Percentiles rank a stretch among this genome's conserved stretches.
These are phyloP conservation scores for Drosophila quadrilineata DNA, from an alignment of 1,140 invertebrate genomes.

Conservation along the genomic window DNA sequence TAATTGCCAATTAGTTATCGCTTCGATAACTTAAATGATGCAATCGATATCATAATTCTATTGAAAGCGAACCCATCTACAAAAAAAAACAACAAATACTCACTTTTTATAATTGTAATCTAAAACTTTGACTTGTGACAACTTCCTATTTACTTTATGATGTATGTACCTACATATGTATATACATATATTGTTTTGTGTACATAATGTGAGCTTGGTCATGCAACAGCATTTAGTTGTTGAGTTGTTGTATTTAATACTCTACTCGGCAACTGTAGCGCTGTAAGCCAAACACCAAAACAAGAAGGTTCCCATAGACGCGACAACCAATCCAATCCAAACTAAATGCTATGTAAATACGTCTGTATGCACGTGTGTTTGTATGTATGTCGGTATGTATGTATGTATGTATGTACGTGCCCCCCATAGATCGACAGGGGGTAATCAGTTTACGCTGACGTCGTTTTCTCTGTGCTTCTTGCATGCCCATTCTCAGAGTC, in stretches of 20 bases:
- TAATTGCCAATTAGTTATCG: background rate
- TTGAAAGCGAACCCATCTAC: background rate
- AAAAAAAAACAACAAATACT: no score
- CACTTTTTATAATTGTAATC: slow-evolving; percentile 58
- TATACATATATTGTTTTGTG: no score
- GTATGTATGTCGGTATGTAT: background rate
- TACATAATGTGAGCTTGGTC: slow-evolving; percentile 22
- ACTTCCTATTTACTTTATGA: slow-evolving; percentile 61
- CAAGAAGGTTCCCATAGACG: slow-evolving; percentile 63
- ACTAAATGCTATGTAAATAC: slow-evolving; percentile 11
- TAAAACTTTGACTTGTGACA: slow-evolving; percentile 46
- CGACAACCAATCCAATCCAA: slow-evolving; percentile 31
- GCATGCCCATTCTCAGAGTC: slow-evolving; percentile 42
- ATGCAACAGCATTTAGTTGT: slow-evolving; percentile 35
- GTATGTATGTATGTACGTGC: slow-evolving; percentile 46
- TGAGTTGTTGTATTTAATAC: slow-evolving; percentile 22
- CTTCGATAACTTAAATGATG: slow-evolving; percentile 10
- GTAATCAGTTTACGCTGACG: slow-evolving; percentile 78
- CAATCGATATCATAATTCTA: slow-evolving; percentile 35
- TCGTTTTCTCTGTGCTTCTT: slow-evolving; percentile 53
- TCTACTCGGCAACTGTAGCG: slow-evolving; percentile 38
- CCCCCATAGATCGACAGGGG: slow-evolving; percentile 53
- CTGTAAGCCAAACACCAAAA: slow-evolving; percentile 54
- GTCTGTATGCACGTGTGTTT: background rate
- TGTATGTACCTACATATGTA: slow-evolving; percentile 5